Evolutionary conservation across 2,888 invertebrate species (phyloP).

Genomic region (Andrena minutula): DNA sequence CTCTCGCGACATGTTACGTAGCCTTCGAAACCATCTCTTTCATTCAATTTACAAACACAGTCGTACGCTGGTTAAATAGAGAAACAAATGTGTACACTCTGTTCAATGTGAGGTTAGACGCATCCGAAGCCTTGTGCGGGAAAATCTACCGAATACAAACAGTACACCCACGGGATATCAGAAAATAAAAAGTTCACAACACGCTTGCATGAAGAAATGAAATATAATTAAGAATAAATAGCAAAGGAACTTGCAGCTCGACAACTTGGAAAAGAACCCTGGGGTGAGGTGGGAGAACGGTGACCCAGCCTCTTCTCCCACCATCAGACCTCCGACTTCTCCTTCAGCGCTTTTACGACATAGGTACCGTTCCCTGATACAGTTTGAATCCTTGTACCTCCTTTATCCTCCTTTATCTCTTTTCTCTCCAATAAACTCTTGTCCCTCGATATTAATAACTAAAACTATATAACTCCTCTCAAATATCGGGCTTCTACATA

Average conservation of each 20-base stretch:
- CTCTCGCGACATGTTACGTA: neutral
- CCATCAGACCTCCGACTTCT: no score
- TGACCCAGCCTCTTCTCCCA: no score
- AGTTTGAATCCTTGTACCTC: no score
- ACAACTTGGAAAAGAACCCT: no score
- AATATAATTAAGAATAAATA: slow-evolving; percentile 31
- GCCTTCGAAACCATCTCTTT: neutral
- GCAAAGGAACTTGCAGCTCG: slow-evolving; percentile 50
- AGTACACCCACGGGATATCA: neutral
- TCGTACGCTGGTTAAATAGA: neutral
- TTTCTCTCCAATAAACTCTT: no score
- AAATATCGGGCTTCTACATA: no score
- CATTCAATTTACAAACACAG: neutral
- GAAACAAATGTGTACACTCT: slow-evolving; percentile 36
- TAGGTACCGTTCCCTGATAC: no score
- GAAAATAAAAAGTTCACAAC: neutral
- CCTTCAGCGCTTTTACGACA: no score
- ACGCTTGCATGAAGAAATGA: neutral
- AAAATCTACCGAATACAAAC: slow-evolving; percentile 12
- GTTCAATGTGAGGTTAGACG: slow-evolving; percentile 60
- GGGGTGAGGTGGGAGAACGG: no score
- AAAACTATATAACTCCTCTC: no score
- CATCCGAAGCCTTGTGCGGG: slow-evolving; percentile 16
- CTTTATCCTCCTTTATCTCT: no score
- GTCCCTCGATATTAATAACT: no score